Base-by-base conservation (phyloP, 2,888 invertebrate species). In the Tromatobia lineatoria region DNA sequence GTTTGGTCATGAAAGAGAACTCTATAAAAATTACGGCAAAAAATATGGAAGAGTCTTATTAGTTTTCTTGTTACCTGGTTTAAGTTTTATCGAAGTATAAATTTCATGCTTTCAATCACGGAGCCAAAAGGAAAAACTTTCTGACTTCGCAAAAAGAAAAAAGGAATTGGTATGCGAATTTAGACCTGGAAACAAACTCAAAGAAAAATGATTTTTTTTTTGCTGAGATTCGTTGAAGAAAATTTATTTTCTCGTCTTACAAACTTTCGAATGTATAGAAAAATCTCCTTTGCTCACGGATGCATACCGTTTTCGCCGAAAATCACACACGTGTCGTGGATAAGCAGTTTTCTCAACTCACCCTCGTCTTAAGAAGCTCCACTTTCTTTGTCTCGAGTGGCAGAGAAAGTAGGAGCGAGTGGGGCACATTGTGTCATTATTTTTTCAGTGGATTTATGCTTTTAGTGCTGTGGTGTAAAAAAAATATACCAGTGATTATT, bases 211-310 rank as follows among this genome's bases (percentile, higher is more conserved):
- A 64, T 34, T 10, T 20, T 64, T 42, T 42, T n/a, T 15, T n/a
- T n/a, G n/a, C 8, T 29, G 38, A 38, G 18, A 38, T 64, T 42
- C 42, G 42, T 10, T 6, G 11, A n/a, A 42, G 38, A 64, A 42
- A 18, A 38, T 42, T 64, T 64, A 38, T 64, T 64, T 64, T 64
- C 64, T 38, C 42, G 38, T 8, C 10, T n/a, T 18, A 18, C 8
- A n/a, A 64, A 20, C 64, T 38, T n/a, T n/a, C n/a, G 38, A n/a
- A 64, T 20, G 38, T 64, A 61, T 0, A 18, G 29, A 18, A 64
- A 64, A 61, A 61, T 34, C n/a, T 2, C 7, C 18, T 61, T 38
- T 7, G 38, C 61, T 61, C n/a, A n/a, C 18, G 38, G 34, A 8
- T 18, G n/a, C 8, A n/a, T 34, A 38, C 1, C 34, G 18, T 10